Evolutionary conservation across 2,888 invertebrate genomes (phyloP).

Genomic region (Eurois occulta): DNA sequence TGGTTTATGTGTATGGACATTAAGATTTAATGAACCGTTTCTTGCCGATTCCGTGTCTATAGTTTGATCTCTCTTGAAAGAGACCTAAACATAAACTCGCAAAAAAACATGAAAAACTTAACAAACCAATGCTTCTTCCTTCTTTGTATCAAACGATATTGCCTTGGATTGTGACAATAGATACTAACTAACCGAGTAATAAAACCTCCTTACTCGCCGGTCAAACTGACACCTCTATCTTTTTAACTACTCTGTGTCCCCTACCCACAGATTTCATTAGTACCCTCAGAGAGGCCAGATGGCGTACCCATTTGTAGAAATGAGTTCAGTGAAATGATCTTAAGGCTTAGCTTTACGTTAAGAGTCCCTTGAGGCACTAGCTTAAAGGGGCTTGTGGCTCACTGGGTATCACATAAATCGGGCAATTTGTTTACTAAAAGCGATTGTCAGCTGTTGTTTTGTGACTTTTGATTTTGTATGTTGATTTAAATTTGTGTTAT

Average conservation of each 20-base stretch:
- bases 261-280: constrained; percentile 60
- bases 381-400: constrained; percentile 29
- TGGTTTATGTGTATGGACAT: too few species aligned
- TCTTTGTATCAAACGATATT: not conserved
- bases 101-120: not conserved
- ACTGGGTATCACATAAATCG: constrained; percentile 12
- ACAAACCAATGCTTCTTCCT: not conserved
- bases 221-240: constrained; percentile 19
- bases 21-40: too few species aligned
- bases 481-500: not conserved
- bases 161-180: not conserved
- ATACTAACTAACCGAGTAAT: constrained; percentile 3
- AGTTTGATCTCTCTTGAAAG: not conserved
- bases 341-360: constrained; percentile 41
- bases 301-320: constrained; percentile 57
- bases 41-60: not conserved
- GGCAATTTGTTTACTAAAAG: constrained; percentile 11
- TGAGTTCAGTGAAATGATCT: constrained; percentile 56
- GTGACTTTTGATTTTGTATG: constrained; percentile 5
- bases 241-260: constrained; percentile 38
- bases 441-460: not conserved
- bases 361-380: constrained; percentile 40
- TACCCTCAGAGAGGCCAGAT: constrained; percentile 53
- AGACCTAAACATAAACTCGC: not conserved
- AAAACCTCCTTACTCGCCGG: constrained; percentile 7